These are phyloP conservation scores for Dendrocincla fuliginosa DNA, from an alignment of 2,797 vertebrate species.

Conservation along the genomic window DNA sequence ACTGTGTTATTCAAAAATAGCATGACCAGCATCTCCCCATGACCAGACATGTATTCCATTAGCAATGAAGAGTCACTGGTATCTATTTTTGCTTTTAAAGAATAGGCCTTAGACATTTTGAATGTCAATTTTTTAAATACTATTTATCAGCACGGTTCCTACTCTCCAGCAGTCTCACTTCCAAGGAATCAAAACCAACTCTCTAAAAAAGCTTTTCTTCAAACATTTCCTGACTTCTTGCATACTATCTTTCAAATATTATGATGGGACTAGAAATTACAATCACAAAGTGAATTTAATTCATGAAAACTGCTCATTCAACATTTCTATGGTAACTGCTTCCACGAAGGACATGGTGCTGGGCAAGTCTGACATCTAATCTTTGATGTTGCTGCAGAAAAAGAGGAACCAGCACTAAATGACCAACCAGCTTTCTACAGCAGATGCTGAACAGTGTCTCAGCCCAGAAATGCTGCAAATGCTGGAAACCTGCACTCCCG, in stretches of 20 bases:
- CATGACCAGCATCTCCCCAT: background rate
- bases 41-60: background rate
- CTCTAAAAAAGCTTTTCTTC: background rate
- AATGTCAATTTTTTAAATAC: background rate
- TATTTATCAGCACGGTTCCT: background rate
- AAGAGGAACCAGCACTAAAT: background rate
- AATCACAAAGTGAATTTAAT: background rate
- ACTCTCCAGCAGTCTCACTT: background rate
- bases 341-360: background rate
- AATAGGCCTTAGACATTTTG: background rate
- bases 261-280: background rate
- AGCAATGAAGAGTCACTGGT: background rate
- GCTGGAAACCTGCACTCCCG: accelerated
- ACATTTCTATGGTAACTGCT: accelerated
- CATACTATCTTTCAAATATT: background rate
- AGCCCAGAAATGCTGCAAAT: background rate
- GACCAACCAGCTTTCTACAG: background rate
- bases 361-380: background rate
- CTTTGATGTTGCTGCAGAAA: background rate
- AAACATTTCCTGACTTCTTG: background rate
- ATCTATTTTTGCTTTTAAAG: background rate
- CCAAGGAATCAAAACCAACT: background rate
- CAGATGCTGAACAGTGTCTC: accelerated
- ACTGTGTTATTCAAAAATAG: background rate
- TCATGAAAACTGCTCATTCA: background rate